A percentile compares a stretch with the other conserved stretches of the same genome.
Conservation (phyloP, 2,888 invertebrate genomes). For the Diaperis boleti region DNA sequence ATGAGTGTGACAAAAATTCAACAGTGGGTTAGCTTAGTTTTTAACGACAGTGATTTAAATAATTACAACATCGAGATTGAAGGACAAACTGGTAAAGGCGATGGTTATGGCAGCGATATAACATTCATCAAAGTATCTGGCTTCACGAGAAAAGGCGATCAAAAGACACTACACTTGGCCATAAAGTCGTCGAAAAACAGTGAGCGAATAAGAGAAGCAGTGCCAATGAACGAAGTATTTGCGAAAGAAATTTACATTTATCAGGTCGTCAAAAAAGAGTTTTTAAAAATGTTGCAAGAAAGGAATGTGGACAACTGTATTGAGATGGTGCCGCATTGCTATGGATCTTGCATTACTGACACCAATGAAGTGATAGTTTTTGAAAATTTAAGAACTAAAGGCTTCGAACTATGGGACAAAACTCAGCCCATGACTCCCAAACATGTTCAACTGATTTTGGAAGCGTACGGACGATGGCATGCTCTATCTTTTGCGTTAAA, state of each 20-base stretch:
- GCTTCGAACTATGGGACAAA: constrained; percentile 49
- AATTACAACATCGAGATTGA: not conserved
- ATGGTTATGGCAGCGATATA: constrained; percentile 1
- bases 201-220: constrained; percentile 3
- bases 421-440: constrained; percentile 52
- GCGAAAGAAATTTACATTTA: constrained; percentile 51
- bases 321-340: constrained; percentile 43
- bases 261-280: constrained; percentile 42
- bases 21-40: not conserved
- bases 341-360: constrained; percentile 35
- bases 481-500: constrained; percentile 49
- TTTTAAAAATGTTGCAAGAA: constrained; percentile 45
- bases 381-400: constrained; percentile 51
- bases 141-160: not conserved
- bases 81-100: constrained; percentile 1
- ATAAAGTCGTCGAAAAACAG: constrained; percentile 1
- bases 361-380: constrained; percentile 47
- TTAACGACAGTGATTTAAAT: not conserved
- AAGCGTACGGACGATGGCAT: constrained; percentile 51
- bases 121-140: not conserved
- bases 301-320: constrained; percentile 41
- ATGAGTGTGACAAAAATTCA: not conserved
- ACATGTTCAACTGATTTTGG: constrained; percentile 48
- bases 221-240: constrained; percentile 37
- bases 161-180: not conserved